Percentiles rank a stretch among this genome's conserved stretches.
These are phyloP conservation scores for Potamilus streckersoni DNA, from an alignment of 1,140 invertebrate genomes.

Conservation along the genomic window DNA sequence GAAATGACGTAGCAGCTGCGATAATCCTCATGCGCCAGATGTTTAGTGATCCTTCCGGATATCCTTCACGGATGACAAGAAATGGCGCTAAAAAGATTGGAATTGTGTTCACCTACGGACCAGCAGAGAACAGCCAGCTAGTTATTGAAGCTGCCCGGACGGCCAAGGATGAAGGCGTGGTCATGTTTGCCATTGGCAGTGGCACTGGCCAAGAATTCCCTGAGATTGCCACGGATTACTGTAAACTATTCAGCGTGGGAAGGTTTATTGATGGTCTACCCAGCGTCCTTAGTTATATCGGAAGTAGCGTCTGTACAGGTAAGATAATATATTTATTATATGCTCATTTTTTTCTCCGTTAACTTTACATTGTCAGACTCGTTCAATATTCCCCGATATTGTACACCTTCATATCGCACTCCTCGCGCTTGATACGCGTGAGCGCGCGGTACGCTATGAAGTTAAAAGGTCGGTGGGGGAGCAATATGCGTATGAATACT, in stretches of 20 bases:
- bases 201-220: constrained; percentile 33
- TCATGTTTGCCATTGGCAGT: constrained; percentile 37
- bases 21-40: constrained; percentile 37
- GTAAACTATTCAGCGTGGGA: constrained; percentile 40
- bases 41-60: constrained; percentile 38
- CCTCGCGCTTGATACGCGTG: too few species aligned
- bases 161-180: constrained; percentile 24
- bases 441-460: too few species aligned
- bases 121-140: constrained; percentile 1
- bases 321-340: background rate
- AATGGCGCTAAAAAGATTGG: constrained; percentile 35
- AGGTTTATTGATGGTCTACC: constrained; percentile 36
- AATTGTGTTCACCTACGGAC: constrained; percentile 36
- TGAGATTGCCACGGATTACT: constrained; percentile 33
- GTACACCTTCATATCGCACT: too few species aligned
- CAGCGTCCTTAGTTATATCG: constrained; percentile 38
- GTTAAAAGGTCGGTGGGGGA: too few species aligned
- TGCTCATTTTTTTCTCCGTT: too few species aligned
- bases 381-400: too few species aligned
- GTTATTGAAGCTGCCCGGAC: constrained; percentile 18
- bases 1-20: constrained; percentile 28
- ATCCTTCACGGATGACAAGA: constrained; percentile 17
- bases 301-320: constrained; percentile 39
- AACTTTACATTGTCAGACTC: too few species aligned
- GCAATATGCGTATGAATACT: too few species aligned